Conservation (phyloP, 1,140 invertebrate species). For the Oreohelix idahoensis region DNA sequence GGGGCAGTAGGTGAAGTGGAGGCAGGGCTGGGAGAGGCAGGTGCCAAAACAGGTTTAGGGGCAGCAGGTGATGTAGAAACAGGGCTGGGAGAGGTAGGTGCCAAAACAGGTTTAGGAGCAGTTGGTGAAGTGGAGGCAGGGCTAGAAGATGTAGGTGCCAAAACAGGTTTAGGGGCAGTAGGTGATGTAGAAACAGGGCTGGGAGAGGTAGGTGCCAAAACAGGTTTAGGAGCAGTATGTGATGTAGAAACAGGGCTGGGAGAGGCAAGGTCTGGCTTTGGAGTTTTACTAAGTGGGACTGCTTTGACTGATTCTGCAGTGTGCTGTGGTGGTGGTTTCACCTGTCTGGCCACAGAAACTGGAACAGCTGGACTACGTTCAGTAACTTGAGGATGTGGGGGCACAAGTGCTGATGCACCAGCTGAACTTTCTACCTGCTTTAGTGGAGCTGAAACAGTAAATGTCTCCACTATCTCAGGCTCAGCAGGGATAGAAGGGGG, state of each 20-base stretch:
- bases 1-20: background rate
- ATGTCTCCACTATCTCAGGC: background rate
- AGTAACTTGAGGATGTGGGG: background rate
- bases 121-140: background rate
- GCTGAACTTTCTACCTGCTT: background rate
- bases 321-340: background rate
- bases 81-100: no score
- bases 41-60: no score
- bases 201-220: no score
- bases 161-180: no score
- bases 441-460: background rate
- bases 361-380: background rate
- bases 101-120: no score
- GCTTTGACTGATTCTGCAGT: background rate
- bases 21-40: background rate
- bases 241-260: no score
- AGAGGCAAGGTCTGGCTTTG: no score
- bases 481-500: background rate
- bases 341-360: background rate
- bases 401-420: background rate
- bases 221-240: no score
- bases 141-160: background rate
- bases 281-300: background rate
- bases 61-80: no score
- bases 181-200: no score